A percentile compares a stretch with the other conserved stretches of the same genome.
Conservation (phyloP, 2,888 invertebrate genomes). For the Drosophila demipolita region DNA sequence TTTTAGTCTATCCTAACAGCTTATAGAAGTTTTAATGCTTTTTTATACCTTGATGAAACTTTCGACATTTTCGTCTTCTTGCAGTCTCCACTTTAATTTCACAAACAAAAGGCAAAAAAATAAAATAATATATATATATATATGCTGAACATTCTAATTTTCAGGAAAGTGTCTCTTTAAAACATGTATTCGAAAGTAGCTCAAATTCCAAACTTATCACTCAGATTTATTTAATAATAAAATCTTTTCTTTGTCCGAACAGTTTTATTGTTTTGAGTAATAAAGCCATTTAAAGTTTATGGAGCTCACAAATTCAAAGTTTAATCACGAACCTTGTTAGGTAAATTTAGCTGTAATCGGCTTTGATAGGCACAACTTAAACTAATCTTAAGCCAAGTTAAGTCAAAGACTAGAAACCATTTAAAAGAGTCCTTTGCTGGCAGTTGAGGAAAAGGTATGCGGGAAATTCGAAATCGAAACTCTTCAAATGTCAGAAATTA, state of each 20-base stretch:
- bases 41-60: background rate
- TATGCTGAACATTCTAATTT: background rate
- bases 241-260: conserved; percentile 2
- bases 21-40: background rate
- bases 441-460: background rate
- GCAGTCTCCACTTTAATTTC: background rate
- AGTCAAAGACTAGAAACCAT: conserved; percentile 23
- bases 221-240: conserved; percentile 16
- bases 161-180: background rate
- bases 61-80: background rate
- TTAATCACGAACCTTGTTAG: conserved; percentile 35
- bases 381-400: conserved; percentile 30
- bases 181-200: background rate
- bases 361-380: conserved; percentile 28
- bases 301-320: conserved; percentile 42
- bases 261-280: conserved; percentile 34
- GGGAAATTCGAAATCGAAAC: conserved; percentile 3
- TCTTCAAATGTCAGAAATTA: conserved; percentile 38
- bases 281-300: conserved; percentile 41
- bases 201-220: background rate
- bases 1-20: background rate
- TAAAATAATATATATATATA: background rate
- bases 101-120: background rate
- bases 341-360: conserved; percentile 53
- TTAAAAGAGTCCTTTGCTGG: conserved; percentile 36